phyloP scores from a whole-genome alignment of 2,888 invertebrate genomes.

The Trypoxylon attenuatum region DNA sequence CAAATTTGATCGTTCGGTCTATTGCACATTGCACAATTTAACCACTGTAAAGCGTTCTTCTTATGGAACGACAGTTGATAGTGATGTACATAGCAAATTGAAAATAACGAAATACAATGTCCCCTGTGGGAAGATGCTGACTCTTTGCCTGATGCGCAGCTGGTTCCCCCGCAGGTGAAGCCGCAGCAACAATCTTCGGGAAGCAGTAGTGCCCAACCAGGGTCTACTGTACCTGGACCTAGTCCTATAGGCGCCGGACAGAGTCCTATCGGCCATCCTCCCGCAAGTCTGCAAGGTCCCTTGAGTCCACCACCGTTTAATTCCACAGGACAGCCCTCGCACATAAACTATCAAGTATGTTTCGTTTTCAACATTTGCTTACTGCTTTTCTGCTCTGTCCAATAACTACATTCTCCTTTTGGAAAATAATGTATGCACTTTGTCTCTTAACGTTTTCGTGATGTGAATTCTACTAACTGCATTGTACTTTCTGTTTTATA shows the following conservation, averaged over 20 bases:
- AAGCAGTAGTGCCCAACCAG: slow-evolving; percentile 74
- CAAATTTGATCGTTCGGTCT: no score
- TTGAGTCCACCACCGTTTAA: slow-evolving; percentile 77
- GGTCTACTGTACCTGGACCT: slow-evolving; percentile 72
- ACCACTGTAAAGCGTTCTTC: slow-evolving; percentile 30
- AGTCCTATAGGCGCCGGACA: slow-evolving; percentile 72
- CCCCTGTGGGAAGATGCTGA: slow-evolving; percentile 74
- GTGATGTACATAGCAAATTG: slow-evolving; percentile 63
- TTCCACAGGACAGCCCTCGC: slow-evolving; percentile 76
- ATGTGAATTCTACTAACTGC: background rate
- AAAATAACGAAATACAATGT: slow-evolving; percentile 64
- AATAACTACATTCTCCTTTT: background rate
- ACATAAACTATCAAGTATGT: slow-evolving; percentile 83
- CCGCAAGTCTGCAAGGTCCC: slow-evolving; percentile 78
- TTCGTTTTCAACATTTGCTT: background rate
- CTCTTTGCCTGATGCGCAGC: slow-evolving; percentile 76
- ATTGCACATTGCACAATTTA: no score
- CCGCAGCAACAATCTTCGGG: slow-evolving; percentile 84
- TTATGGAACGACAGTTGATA: slow-evolving; percentile 51
- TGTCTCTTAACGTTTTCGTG: background rate
- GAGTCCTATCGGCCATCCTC: slow-evolving; percentile 77
- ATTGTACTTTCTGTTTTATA: slow-evolving; percentile 51
- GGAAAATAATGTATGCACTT: background rate
- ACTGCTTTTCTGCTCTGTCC: background rate
- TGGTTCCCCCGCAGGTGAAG: slow-evolving; percentile 81